These are phyloP conservation scores for Heliconius sara DNA, from an alignment of 2,888 invertebrate genomes.

Conservation along the genomic window DNA sequence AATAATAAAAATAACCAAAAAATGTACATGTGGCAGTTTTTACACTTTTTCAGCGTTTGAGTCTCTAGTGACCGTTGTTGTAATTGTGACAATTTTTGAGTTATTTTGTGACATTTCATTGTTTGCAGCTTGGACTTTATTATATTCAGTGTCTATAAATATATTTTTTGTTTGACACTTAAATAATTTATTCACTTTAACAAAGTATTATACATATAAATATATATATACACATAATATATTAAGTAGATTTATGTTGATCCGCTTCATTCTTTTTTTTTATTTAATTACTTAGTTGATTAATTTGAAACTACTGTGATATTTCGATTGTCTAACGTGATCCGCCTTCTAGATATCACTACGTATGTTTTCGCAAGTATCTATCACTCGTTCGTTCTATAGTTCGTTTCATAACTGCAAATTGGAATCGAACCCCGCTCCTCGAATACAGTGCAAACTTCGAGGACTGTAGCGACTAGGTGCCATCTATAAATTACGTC, in stretches of 20 bases:
- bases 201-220: conserved; percentile 43
- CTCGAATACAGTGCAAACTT: neutral
- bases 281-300: conserved; percentile 27
- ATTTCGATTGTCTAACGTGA: conserved; percentile 17
- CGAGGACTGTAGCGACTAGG: neutral
- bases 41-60: neutral
- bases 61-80: conserved; percentile 8
- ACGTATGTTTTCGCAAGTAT: conserved; percentile 20
- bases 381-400: neutral
- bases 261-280: conserved; percentile 46
- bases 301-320: conserved; percentile 27
- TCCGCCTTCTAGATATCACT: conserved; percentile 30
- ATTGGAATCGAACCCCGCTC: neutral
- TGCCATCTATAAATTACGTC: neutral
- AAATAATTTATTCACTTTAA: conserved; percentile 45
- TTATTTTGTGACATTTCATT: conserved; percentile 49
- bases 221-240: conserved; percentile 47
- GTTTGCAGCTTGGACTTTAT: conserved; percentile 71
- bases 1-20: neutral
- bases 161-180: conserved; percentile 42
- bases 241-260: conserved; percentile 54
- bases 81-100: conserved; percentile 39
- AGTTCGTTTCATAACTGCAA: neutral
- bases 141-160: conserved; percentile 62
- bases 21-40: too few species aligned